Evolutionary conservation across 2,113 vertebrate species (phyloP), one percentile per base, ranked within the genome.

Genomic region (Gallinago undulata): DNA sequence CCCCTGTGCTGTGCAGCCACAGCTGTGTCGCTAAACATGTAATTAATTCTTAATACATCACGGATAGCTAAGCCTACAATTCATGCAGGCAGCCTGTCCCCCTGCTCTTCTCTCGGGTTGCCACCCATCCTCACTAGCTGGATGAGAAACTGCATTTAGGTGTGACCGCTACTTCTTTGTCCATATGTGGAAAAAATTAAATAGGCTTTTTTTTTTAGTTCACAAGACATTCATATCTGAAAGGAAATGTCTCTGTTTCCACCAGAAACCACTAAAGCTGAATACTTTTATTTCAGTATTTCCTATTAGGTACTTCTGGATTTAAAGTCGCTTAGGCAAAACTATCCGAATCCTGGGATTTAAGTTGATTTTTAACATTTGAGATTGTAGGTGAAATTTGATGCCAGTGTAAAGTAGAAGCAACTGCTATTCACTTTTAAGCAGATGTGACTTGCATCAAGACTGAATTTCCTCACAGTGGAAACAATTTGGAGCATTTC

Each of bases 401-500:
- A 93, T 80, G 47, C 47, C 43, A 12, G 35, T 78, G 10, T 68
- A 48, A 90, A 94, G 83, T 70, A 84, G 60, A 80, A 93, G 39
- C 30, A 72, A 90, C 33, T 68, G 45, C 47, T 74, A n/a, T 70
- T 93, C 67, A 68, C 79, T 94, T 95, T 70, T 45, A 86, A 93
- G 84, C 90, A 84, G 69, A 92, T 92, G 69, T 87, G 86, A 76
- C 86, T 93, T 6, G 9, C 56, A 84, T 77, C 43, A 76, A 82
- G 91, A 37, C 57, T 79, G 90, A 94, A 87, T 96, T 94, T 92
- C 64, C 80, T 73, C 80, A 35, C 69, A 90, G 85, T 94, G 90
- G 94, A 95, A 96, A 94, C 88, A 93, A 96, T 94, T 45, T 9
- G 1, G 86, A 94, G 94, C 94, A 94, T 93, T 96, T 92, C 73